phyloP scores from a whole-genome alignment of 2,888 invertebrate species.

The Polyommatus icarus region DNA sequence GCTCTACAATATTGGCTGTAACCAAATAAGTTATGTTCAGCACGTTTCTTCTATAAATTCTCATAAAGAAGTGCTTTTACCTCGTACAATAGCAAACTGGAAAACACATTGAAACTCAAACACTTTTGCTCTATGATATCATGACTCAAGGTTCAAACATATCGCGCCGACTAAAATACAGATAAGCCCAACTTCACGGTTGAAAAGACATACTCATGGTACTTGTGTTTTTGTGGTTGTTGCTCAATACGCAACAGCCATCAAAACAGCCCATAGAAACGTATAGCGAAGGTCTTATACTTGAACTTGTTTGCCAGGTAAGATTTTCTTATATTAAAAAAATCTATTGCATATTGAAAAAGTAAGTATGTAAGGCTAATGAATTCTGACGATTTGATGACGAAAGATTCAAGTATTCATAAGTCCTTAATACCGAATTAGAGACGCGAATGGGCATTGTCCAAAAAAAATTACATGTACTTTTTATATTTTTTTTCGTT shows the following conservation, averaged over 20 bases:
- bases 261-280: background rate
- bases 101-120: background rate
- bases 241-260: background rate
- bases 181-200: slow-evolving; percentile 20
- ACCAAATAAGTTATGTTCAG: background rate
- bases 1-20: background rate
- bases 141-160: slow-evolving; percentile 5
- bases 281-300: background rate
- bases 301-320: no score
- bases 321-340: no score
- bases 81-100: background rate
- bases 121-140: slow-evolving; percentile 22
- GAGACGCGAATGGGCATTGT: no score
- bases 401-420: no score
- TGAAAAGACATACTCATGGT: slow-evolving; percentile 11
- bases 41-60: background rate
- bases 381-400: no score
- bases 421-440: no score
- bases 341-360: no score
- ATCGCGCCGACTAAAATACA: background rate
- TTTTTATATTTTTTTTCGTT: no score
- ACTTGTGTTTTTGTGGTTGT: background rate
- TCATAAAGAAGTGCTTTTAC: slow-evolving; percentile 6
- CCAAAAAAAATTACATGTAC: no score
- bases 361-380: no score